Percentiles rank a stretch among this genome's conserved stretches.
Evolutionary conservation across 1,140 invertebrate genomes (phyloP).

Genomic region (Dolichoris vasculosae): DNA sequence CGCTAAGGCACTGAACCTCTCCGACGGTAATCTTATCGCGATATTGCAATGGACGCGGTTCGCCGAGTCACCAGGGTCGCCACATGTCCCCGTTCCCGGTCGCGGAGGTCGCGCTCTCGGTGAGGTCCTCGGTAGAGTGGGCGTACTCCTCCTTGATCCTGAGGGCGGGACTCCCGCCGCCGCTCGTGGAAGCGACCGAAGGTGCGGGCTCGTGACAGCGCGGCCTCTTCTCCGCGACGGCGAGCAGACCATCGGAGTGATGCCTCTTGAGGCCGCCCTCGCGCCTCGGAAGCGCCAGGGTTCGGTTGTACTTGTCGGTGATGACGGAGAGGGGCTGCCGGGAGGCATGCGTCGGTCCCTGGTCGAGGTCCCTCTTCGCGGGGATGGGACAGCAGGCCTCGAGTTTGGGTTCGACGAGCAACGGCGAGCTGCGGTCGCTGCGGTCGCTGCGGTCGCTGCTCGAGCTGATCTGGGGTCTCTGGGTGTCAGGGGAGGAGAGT

Average conservation of each 20-base stretch:
- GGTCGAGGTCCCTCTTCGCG: constrained; percentile 51
- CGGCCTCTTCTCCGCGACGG: constrained; percentile 67
- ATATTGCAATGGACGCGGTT: not conserved
- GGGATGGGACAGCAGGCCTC: constrained; percentile 53
- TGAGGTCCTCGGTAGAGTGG: constrained; percentile 58
- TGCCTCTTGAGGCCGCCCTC: constrained; percentile 63
- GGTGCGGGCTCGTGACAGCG: constrained; percentile 64
- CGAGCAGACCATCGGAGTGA: constrained; percentile 65
- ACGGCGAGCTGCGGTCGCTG: constrained; percentile 75
- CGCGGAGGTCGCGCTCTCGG: constrained; percentile 40
- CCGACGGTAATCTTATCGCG: not conserved
- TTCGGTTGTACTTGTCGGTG: constrained; percentile 68
- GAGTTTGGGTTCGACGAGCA: constrained; percentile 67
- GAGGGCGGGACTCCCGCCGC: constrained; percentile 34
- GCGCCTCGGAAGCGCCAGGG: constrained; percentile 50
- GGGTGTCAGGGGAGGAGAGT: constrained; percentile 77
- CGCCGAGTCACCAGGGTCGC: constrained; percentile 71
- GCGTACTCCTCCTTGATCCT: constrained; percentile 59
- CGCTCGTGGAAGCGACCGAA: constrained; percentile 55
- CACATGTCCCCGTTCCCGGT: constrained; percentile 73
- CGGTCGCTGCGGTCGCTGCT: constrained; percentile 75
- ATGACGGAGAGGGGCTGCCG: constrained; percentile 70
- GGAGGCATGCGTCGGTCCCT: constrained; percentile 50
- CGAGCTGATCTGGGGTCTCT: constrained; percentile 78
- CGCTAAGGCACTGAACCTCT: constrained; percentile 35